phyloP scores from a whole-genome alignment of 2,113 vertebrate species.

The Elgaria multicarinata region DNA sequence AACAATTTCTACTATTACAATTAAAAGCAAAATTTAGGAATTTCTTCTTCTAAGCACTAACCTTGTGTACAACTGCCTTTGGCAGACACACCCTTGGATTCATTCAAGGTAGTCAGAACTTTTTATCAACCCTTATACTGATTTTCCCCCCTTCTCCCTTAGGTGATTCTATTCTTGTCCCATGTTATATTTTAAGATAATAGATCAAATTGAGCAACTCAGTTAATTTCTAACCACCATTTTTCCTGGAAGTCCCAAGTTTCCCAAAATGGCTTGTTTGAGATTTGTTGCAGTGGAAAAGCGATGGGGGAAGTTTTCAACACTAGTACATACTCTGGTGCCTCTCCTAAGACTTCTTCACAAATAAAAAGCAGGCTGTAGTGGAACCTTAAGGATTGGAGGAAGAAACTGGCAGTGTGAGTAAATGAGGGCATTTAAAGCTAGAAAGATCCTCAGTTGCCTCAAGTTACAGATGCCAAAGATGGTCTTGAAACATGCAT shows the following conservation, averaged over 20 bases:
- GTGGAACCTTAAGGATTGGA: neutral
- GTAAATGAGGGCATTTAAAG: neutral
- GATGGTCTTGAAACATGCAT: neutral
- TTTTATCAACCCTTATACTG: neutral
- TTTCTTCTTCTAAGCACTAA: neutral
- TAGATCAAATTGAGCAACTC: neutral
- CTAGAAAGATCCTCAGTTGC: neutral
- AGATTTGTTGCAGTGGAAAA: neutral
- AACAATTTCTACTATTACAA: neutral
- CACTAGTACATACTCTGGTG: neutral
- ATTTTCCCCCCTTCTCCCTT: neutral
- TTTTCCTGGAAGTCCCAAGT: neutral
- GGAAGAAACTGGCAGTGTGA: neutral
- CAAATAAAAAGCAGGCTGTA: neutral
- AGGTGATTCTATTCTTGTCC: neutral
- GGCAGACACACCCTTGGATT: neutral
- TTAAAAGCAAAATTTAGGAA: neutral
- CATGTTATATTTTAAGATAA: neutral
- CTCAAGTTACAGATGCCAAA: neutral
- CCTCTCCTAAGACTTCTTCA: neutral
- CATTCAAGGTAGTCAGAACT: neutral
- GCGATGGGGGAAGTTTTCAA: neutral
- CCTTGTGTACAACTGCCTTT: neutral
- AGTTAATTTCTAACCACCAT: neutral
- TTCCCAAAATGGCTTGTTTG: neutral